Conservation (phyloP, 2,888 invertebrate genomes). For the Lymantria dispar region DNA sequence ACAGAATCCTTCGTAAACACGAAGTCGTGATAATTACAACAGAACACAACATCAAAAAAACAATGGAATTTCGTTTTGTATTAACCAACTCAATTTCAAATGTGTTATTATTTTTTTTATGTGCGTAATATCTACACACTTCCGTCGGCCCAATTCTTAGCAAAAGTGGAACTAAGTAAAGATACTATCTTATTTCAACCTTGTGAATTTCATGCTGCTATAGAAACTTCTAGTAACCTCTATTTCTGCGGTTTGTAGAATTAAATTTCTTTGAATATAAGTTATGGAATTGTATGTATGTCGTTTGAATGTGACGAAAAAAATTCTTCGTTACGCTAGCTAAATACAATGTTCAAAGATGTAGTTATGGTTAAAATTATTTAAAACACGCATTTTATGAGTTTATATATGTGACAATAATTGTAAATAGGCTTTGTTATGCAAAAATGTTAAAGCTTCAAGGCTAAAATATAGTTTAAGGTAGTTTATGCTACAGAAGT, state of each 20-base stretch:
- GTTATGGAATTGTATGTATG: background rate
- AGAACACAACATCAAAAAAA: background rate
- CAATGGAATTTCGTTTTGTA: conserved; percentile 4
- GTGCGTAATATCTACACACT: conserved; percentile 40
- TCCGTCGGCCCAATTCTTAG: conserved; percentile 57
- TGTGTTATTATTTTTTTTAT: conserved; percentile 35
- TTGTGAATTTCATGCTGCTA: conserved; percentile 15
- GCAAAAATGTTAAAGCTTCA: too few species aligned
- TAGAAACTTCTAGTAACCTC: background rate
- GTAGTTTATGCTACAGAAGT: too few species aligned
- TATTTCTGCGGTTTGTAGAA: background rate
- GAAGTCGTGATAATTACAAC: background rate
- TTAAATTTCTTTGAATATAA: background rate
- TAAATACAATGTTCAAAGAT: conserved; percentile 28
- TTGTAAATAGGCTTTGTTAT: too few species aligned
- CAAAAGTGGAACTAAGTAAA: conserved; percentile 62
- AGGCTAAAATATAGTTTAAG: too few species aligned
- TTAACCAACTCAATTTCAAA: conserved; percentile 25
- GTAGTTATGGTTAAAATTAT: background rate
- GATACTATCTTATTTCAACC: conserved; percentile 34
- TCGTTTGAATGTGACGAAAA: conserved; percentile 32
- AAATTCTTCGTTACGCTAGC: conserved; percentile 52
- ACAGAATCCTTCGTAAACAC: background rate
- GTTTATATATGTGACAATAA: too few species aligned
- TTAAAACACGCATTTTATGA: background rate